Evolutionary conservation across 2,888 invertebrate species (phyloP), one percentile per base, ranked within the genome.

Genomic region (Zhuqinia jingwanae): DNA sequence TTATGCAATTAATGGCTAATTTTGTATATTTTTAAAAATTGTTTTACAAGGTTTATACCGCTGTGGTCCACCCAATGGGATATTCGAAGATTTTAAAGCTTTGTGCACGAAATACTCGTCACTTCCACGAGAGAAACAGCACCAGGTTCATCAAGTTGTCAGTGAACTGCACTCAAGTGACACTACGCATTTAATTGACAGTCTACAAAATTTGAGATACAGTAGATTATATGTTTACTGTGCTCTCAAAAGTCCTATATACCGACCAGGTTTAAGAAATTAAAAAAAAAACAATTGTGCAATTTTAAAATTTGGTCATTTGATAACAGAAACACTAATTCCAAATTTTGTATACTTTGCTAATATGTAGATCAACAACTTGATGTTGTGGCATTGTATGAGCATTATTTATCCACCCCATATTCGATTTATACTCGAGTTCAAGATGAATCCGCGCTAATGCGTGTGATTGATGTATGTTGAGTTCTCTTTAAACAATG

Each of bases 341-440:
- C 42, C 36, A 17, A 42, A 68, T 17, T 68, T 10, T 20, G 2
- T 2, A 27, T 11, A 63, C 15, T 63, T 1, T 63, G 27, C n/a
- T 68, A 63, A 2, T n/a, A 11, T 50, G 25, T 30, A 60, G 68
- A 36, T 36, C 58, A 85, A 75, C 70, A 77, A 22, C 36, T 85
- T 0, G 27, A 17, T 0, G 45, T 80, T 15, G 53, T 82, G 0
- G 47, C 68, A 1, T 36, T 88, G 10, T 85, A 77, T 47, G 88
- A 85, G n/a, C 60, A 53, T 1, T 85, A 85, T 53, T 25, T 85
- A 8, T 27, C 58, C 47, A 77, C 85, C 13, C 60, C 81, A 1
- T 75, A 68, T n/a, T 56, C 56, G 0, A 88, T 88, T n/a, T 36
- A 56, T n/a, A 78, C 78, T n/a, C 47, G 88, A 1, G 81, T 78